These are phyloP conservation scores for Ctenoplectra terminalis DNA, from an alignment of 1,140 invertebrate species.

Conservation along the genomic window DNA sequence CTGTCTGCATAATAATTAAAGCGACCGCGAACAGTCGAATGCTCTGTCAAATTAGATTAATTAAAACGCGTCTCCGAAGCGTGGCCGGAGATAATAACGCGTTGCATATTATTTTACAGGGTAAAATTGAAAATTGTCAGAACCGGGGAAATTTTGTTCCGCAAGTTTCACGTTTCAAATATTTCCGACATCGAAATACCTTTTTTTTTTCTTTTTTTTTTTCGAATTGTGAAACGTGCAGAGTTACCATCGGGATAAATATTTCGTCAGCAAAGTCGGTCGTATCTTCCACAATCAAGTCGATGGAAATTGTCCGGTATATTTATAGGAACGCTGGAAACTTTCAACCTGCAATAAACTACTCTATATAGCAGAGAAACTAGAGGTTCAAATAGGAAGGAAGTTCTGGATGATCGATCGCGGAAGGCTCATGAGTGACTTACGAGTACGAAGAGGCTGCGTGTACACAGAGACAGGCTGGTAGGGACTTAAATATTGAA, in stretches of 20 bases:
- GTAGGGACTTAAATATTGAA: conserved; percentile 30
- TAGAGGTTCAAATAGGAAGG: conserved; percentile 12
- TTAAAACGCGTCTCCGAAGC: conserved; percentile 4
- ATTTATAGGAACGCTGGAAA: background rate
- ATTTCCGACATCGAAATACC: background rate
- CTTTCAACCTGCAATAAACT: conserved; percentile 16
- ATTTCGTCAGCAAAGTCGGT: background rate
- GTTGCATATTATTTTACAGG: background rate
- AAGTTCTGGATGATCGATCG: conserved; percentile 47
- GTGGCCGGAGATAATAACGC: background rate
- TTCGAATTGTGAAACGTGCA: background rate
- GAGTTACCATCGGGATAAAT: background rate
- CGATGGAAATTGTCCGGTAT: conserved; percentile 5
- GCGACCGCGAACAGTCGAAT: background rate
- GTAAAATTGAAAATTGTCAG: background rate
- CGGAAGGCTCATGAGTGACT: conserved; percentile 23
- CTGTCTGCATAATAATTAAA: conserved; percentile 9
- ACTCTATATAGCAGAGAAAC: conserved; percentile 6
- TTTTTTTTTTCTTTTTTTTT: background rate
- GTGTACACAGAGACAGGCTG: background rate
- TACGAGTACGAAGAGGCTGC: background rate
- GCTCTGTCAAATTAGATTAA: conserved; percentile 25
- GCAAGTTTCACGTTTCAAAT: background rate
- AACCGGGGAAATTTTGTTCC: background rate
- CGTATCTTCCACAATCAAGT: background rate